Conservation (phyloP, 2,113 vertebrate species). For the Microcebus jonahi region DNA sequence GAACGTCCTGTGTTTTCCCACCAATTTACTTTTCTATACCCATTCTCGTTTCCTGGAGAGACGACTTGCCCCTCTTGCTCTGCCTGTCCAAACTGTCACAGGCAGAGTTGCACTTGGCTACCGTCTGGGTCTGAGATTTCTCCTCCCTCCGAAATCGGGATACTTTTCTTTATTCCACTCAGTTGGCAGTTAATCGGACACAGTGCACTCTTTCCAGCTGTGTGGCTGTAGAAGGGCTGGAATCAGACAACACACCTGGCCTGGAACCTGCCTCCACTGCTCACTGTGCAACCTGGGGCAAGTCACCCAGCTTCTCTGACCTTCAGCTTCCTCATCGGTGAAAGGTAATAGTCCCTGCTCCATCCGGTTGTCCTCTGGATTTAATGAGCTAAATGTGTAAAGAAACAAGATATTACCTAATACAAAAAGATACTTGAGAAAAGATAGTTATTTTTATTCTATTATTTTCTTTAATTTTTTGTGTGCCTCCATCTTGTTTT, state of each 20-base stretch:
- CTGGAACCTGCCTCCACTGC: background rate
- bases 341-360: background rate
- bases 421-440: background rate
- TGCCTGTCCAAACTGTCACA: background rate
- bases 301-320: background rate
- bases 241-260: background rate
- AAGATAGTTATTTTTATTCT: background rate
- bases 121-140: background rate
- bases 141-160: background rate
- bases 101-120: background rate
- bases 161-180: background rate
- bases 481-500: background rate
- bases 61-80: background rate
- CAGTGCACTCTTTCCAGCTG: rapidly evolving
- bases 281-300: background rate
- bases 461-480: background rate
- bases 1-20: background rate
- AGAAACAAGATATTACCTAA: background rate
- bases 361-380: background rate
- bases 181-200: background rate
- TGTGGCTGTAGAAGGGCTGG: background rate
- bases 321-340: background rate
- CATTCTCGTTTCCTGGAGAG: background rate
- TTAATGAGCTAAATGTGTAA: background rate
- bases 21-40: background rate